Evolutionary conservation across 1,140 invertebrate genomes (phyloP), one percentile per base, ranked within the genome.

Genomic region (Nixonia krombeini): DNA sequence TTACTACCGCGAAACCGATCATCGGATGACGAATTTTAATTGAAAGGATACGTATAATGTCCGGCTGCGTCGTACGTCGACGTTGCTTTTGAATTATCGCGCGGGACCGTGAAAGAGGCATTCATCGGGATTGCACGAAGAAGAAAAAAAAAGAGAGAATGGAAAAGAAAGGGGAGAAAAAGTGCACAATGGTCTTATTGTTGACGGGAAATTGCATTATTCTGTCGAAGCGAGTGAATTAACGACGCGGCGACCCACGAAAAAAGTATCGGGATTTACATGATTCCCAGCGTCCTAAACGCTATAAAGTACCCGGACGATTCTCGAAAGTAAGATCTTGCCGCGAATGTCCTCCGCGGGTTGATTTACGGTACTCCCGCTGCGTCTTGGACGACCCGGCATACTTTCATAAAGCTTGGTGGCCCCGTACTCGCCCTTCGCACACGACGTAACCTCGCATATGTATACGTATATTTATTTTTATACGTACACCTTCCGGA

Each of bases 361-460:
- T 58, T 66, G 63, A 66, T 66, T 66, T 66, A 66, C 55, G 63
- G 50, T 44, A n/a, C 49, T 65, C 62, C 53, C 49, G 62, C 53
- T 40, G 62, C 42, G 53, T 49, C 53, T 65, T 53, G 45, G 63
- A 59, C 50, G 63, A 40, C 55, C 41, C 50, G 55, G 35, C 38
- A 47, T 59, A 59, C 55, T 66, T 66, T 66, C 50, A 58, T 59
- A 66, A 66, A 65, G 62, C 52, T 25, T 18, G 59, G 42, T 21
- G 57, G 44, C 47, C 55, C 49, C 46, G 41, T 26, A 51, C 29
- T 29, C 3, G 12, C 23, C 31, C 10, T 9, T 12, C 8, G 17
- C 12, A 12, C 8, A 37, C n/a, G n/a, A n/a, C n/a, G n/a, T n/a
- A n/a, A n/a, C n/a, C n/a, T n/a, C n/a, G n/a, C 17, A 28, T 12